Conservation (phyloP, 2,888 invertebrate genomes). For the Diarsia brunnea region DNA sequence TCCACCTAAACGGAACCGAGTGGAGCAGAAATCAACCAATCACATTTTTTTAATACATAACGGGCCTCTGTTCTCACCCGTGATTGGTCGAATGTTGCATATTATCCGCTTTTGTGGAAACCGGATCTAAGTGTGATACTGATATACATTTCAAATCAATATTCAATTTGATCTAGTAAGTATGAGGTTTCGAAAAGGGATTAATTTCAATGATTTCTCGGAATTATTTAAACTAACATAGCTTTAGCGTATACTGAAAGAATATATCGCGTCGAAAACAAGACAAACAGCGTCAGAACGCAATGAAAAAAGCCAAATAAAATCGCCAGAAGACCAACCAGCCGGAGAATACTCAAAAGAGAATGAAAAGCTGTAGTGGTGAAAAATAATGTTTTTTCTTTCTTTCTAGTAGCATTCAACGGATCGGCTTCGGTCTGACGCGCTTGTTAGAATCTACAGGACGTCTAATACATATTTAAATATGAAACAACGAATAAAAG, state of each 20-base stretch:
- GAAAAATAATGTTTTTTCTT: background rate
- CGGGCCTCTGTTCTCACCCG: background rate
- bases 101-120: background rate
- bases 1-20: background rate
- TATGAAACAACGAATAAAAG: constrained; percentile 22
- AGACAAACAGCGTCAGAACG: background rate
- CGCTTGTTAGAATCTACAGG: constrained; percentile 24
- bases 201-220: background rate
- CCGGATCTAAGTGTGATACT: background rate
- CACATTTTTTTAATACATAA: background rate
- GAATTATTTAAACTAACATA: background rate
- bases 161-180: background rate
- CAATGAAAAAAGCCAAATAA: background rate
- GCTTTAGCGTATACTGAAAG: background rate
- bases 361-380: background rate
- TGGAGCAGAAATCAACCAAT: background rate
- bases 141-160: background rate
- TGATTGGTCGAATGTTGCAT: background rate
- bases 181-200: background rate
- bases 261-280: background rate
- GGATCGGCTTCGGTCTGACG: background rate
- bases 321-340: background rate
- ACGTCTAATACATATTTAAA: constrained; percentile 4
- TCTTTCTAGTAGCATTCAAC: background rate
- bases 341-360: background rate